Conservation (phyloP, 2,797 vertebrate genomes). For the Hypotaenidia okinawae region DNA sequence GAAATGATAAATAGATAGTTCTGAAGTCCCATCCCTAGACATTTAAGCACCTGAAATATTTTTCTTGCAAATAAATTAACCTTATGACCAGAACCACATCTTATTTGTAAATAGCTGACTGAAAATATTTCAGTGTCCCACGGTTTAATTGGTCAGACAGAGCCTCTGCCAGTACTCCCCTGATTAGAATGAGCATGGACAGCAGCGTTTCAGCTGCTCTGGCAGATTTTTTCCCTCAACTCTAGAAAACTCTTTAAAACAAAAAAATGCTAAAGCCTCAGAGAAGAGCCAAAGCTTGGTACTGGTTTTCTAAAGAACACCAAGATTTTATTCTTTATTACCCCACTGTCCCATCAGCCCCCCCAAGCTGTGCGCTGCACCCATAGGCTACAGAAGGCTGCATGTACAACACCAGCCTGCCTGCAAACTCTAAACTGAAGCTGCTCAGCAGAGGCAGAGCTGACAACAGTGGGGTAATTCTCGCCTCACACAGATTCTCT, state of each 20-base stretch:
- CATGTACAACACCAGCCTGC: neutral
- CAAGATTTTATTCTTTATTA: neutral
- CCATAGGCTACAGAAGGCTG: neutral
- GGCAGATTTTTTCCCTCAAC: neutral
- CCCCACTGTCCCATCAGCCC: too few relatives aligned
- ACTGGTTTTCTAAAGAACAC: neutral
- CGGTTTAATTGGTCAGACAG: neutral
- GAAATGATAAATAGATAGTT: neutral
- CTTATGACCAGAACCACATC: neutral
- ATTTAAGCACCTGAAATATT: neutral
- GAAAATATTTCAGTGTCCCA: neutral
- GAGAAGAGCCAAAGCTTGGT: neutral
- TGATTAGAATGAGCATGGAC: neutral
- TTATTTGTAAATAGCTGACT: neutral
- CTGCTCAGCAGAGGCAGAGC: neutral
- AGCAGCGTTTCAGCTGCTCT: neutral
- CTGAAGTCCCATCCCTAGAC: neutral
- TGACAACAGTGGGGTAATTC: neutral
- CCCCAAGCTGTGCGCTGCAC: neutral
- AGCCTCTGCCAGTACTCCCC: neutral
- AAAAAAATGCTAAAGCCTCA: neutral
- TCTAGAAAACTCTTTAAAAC: neutral
- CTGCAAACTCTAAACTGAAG: neutral
- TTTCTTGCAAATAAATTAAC: neutral
- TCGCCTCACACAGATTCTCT: neutral